Conservation (phyloP, 2,113 vertebrate species). For the Bubo blakistoni region DNA sequence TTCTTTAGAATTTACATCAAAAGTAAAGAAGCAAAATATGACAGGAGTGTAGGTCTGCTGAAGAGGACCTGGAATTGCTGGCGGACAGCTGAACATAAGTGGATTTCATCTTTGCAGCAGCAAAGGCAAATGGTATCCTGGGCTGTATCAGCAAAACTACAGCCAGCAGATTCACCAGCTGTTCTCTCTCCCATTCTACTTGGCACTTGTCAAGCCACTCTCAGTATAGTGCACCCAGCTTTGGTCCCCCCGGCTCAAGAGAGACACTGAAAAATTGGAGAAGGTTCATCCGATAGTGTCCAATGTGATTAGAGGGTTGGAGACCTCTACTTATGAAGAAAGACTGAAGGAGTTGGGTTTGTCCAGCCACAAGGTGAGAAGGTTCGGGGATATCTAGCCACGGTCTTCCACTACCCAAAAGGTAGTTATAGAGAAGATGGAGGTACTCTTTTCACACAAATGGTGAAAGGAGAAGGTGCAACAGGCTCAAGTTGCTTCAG, state of each 20-base stretch:
- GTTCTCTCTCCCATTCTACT: not conserved
- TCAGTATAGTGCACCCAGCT: not conserved
- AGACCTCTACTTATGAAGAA: not conserved
- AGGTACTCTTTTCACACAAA: not conserved
- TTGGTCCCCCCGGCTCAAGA: not conserved
- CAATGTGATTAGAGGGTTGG: not conserved
- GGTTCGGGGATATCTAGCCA: not conserved
- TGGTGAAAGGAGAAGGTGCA: not conserved
- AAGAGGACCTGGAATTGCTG: not conserved
- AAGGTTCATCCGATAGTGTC: not conserved
- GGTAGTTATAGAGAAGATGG: not conserved
- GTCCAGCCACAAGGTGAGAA: not conserved
- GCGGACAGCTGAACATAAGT: not conserved
- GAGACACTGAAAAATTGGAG: not conserved
- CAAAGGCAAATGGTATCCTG: not conserved
- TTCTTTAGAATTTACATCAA: not conserved
- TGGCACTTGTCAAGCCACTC: not conserved
- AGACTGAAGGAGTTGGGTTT: not conserved
- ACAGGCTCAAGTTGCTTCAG: not conserved
- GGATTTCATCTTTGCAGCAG: not conserved
- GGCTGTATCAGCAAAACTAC: not conserved
- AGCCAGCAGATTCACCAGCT: not conserved
- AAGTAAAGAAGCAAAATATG: not conserved
- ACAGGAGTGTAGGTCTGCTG: not conserved
- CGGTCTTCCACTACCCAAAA: not conserved